These are phyloP conservation scores for Saguinus imperator DNA, from an alignment of 2,113 vertebrate species.

Conservation along the genomic window DNA sequence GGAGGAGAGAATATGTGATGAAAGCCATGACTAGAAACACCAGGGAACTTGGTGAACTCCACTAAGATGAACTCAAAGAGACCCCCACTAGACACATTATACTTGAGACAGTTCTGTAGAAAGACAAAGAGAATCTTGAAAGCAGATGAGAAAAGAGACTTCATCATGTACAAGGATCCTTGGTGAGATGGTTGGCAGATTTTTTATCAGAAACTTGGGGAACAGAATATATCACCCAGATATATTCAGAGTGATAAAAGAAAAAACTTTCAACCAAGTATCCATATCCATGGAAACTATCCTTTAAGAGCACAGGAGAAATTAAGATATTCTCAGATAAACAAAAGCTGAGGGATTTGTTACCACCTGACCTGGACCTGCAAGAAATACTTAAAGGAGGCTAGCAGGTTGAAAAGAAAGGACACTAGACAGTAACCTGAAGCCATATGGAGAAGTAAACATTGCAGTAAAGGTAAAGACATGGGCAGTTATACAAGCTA, in stretches of 20 bases:
- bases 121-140: neutral
- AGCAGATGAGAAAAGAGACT: neutral
- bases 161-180: neutral
- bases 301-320: neutral
- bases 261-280: neutral
- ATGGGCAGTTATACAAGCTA: neutral
- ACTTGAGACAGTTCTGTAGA: neutral
- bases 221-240: neutral
- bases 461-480: neutral
- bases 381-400: neutral
- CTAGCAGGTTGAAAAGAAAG: neutral
- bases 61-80: no score
- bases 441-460: neutral
- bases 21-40: neutral
- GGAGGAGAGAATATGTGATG: no score
- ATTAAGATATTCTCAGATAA: no score
- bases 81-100: neutral
- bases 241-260: neutral
- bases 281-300: neutral
- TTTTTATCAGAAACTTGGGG: neutral
- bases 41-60: no score
- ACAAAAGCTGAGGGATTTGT: neutral
- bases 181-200: neutral
- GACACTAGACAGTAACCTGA: neutral
- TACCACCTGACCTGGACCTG: neutral